A percentile compares a stretch with the other conserved stretches of the same genome.
Evolutionary conservation across 1,140 invertebrate genomes (phyloP).

Genomic region (Plutomurus gul): DNA sequence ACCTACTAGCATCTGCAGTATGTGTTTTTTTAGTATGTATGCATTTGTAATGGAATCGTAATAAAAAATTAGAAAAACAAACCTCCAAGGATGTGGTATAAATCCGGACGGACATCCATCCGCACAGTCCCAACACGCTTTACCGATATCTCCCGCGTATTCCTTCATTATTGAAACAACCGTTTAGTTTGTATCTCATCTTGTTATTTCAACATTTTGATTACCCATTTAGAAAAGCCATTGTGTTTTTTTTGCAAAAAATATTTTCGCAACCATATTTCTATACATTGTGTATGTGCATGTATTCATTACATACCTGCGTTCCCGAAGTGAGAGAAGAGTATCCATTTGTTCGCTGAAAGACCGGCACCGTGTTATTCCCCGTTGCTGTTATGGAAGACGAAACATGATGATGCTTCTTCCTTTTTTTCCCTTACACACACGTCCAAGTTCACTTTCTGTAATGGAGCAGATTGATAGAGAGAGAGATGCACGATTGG

Average conservation of each 20-base stretch:
- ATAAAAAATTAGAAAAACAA: neutral
- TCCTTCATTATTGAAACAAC: neutral
- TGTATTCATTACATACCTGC: neutral
- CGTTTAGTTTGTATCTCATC: no score
- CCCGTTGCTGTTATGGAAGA: neutral
- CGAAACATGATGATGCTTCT: neutral
- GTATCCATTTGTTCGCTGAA: constrained; percentile 9
- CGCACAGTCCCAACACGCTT: constrained; percentile 44
- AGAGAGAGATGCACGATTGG: no score
- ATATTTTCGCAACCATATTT: no score
- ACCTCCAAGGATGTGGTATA: constrained; percentile 50
- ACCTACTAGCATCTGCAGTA: no score
- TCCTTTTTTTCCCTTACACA: no score
- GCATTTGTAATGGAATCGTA: neutral
- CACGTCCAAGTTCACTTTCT: no score
- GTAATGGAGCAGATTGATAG: no score
- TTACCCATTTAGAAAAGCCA: no score
- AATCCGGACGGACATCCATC: constrained; percentile 49
- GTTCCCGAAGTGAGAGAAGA: neutral
- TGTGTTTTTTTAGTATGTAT: no score
- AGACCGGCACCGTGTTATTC: neutral
- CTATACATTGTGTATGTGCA: no score
- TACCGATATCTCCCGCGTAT: constrained; percentile 36
- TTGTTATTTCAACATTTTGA: no score
- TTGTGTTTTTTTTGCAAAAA: no score